Evolutionary conservation across 2,797 vertebrate genomes (phyloP).

Genomic region (Helostoma temminkii): DNA sequence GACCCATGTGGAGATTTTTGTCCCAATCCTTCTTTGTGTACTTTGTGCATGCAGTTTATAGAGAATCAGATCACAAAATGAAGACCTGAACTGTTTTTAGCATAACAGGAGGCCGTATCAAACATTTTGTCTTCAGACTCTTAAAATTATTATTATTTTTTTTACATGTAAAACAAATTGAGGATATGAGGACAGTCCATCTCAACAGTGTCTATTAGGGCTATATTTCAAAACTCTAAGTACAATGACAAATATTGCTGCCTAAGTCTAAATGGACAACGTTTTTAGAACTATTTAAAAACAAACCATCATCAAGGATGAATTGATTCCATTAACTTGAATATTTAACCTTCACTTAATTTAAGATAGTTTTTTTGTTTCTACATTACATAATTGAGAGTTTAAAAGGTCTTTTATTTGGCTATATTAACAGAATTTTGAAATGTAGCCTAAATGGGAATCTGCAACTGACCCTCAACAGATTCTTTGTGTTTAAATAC

Average conservation of each 20-base stretch:
- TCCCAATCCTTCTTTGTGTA: conserved; percentile 87
- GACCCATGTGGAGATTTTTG: conserved; percentile 90
- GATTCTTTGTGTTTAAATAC: conserved; percentile 82
- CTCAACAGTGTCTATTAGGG: conserved; percentile 96
- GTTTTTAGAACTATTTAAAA: conserved; percentile 94
- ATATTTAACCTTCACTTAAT: conserved; percentile 81
- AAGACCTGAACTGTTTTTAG: conserved; percentile 75
- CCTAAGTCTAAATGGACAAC: conserved; percentile 90
- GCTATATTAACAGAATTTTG: conserved; percentile 95
- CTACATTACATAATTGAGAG: conserved; percentile 84
- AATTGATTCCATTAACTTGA: conserved; percentile 80
- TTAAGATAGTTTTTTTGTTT: conserved; percentile 74
- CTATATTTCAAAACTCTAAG: conserved; percentile 99
- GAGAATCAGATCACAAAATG: conserved; percentile 79
- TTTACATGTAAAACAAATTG: conserved; percentile 80
- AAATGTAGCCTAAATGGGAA: conserved; percentile 99
- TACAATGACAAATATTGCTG: conserved; percentile 86
- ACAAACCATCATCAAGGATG: conserved; percentile 84
- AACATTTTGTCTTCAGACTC: conserved; percentile 77
- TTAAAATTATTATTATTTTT: conserved; percentile 64
- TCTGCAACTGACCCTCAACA: conserved; percentile 97
- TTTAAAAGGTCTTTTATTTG: conserved; percentile 83
- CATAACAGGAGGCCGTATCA: conserved; percentile 74
- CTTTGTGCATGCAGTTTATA: conserved; percentile 86
- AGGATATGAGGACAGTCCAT: conserved; percentile 91